Base-by-base conservation (phyloP, 2,113 vertebrate genomes). In the Melozone crissalis region DNA sequence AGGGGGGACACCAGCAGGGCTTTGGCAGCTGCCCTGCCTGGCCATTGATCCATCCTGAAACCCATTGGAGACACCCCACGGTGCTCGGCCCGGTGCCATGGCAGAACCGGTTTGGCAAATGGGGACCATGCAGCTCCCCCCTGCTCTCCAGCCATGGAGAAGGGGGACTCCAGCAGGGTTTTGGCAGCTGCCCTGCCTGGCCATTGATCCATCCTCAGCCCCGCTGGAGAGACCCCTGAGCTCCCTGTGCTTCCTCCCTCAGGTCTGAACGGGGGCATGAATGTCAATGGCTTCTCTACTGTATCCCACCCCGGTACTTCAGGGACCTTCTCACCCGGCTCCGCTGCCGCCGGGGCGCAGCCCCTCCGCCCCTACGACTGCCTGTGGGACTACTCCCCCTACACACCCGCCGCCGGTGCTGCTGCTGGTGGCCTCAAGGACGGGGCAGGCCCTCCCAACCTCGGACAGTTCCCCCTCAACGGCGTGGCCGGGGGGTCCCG, bases 201-300 rank as follows among this genome's bases (percentile, higher is more conserved):
- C 8, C 2, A 10, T 51, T 10, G 7, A 1, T 68, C 47, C 22
- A 16, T 37, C 68, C 67, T 30, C 67, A 22, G 13, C 4, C 13
- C 30, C 10, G 2, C n/a, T 2, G 57, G 7, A 41, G 43, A 5
- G 43, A 4, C 4, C 15, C 0, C 69, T 88, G 65, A 95, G 44
- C 23, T 6, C 13, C 21, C 43, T 62, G 62, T 66, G 74, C 77
- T 93, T 31, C 68, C 69, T 74, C 22, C 18, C 54, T 33, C 97
- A 99, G 99, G 99, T 98, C 97, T 99, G 97, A 99, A 99, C 95
- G 98, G 99, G 97, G 99, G 99, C 97, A 98, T 99, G 99, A 99
- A 99, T 98, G 98, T 99, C 98, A 99, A 99, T 97, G 99, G 99
- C 98, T 98, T 99, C 98, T 98, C 99, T 98, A 99, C 99, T 99